Evolutionary conservation across 2,888 invertebrate genomes (phyloP).

Genomic region (Chouioia cunea): DNA sequence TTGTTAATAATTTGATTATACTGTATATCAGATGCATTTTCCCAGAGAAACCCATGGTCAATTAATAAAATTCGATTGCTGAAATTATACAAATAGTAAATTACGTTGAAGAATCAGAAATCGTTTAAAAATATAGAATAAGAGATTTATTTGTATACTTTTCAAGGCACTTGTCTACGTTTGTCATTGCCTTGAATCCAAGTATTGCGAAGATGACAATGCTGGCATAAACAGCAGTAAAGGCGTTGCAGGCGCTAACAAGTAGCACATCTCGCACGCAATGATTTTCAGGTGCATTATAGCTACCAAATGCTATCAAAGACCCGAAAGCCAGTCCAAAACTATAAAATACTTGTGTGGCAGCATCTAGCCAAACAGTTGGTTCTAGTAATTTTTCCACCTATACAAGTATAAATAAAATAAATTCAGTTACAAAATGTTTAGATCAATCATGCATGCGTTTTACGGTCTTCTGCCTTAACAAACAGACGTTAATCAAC

Average conservation of each 20-base stretch:
- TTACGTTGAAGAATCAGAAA: too few species aligned
- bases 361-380: slow-evolving; percentile 95
- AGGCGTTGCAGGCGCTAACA: slow-evolving; percentile 91
- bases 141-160: slow-evolving; percentile 71
- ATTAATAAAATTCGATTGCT: slow-evolving; percentile 72
- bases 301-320: slow-evolving; percentile 94
- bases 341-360: slow-evolving; percentile 97
- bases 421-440: too few species aligned
- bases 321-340: slow-evolving; percentile 94
- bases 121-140: not conserved
- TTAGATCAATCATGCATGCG: too few species aligned
- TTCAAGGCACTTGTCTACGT: slow-evolving; percentile 86
- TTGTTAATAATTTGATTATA: slow-evolving; percentile 71
- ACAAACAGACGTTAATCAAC: too few species aligned
- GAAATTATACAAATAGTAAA: slow-evolving; percentile 52
- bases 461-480: too few species aligned
- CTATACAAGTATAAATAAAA: slow-evolving; percentile 70
- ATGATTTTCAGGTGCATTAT: slow-evolving; percentile 95
- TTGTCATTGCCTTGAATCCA: slow-evolving; percentile 94
- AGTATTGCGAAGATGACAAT: slow-evolving; percentile 95
- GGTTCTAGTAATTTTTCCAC: slow-evolving; percentile 87
- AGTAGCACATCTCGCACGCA: slow-evolving; percentile 92
- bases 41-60: slow-evolving; percentile 64
- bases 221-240: slow-evolving; percentile 95
- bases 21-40: slow-evolving; percentile 72